Conservation (phyloP, 2,888 invertebrate genomes). For the Nesidiocoris tenuis region DNA sequence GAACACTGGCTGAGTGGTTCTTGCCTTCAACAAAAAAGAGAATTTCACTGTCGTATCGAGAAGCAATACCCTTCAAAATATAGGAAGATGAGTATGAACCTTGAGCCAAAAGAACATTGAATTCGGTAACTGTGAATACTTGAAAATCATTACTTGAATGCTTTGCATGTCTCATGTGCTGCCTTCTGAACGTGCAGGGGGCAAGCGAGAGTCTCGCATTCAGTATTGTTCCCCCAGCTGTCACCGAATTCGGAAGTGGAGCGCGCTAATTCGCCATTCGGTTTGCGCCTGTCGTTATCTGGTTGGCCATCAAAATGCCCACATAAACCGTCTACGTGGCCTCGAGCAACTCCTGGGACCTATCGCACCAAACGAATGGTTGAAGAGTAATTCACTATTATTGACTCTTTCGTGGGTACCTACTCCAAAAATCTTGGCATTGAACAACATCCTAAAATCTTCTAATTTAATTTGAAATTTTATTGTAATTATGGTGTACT, state of each 20-base stretch:
- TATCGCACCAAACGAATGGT: too few species aligned
- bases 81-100: neutral
- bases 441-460: too few species aligned
- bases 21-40: slow-evolving; percentile 52
- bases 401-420: too few species aligned
- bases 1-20: slow-evolving; percentile 67
- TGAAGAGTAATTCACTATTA: slow-evolving; percentile 32
- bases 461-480: too few species aligned
- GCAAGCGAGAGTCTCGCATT: slow-evolving; percentile 65
- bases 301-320: slow-evolving; percentile 70
- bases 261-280: slow-evolving; percentile 64
- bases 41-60: neutral
- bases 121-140: neutral
- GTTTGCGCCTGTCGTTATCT: slow-evolving; percentile 69
- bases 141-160: slow-evolving; percentile 61
- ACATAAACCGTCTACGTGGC: slow-evolving; percentile 74
- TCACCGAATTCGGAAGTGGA: slow-evolving; percentile 72
- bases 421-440: too few species aligned
- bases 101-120: neutral
- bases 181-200: slow-evolving; percentile 63
- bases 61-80: neutral
- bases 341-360: slow-evolving; percentile 62
- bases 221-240: slow-evolving; percentile 61
- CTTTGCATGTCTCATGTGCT: slow-evolving; percentile 68
- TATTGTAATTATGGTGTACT: too few species aligned